Percentiles rank a stretch among this genome's conserved stretches.
Evolutionary conservation across 1,140 invertebrate genomes (phyloP).

Genomic region (Nasonia giraulti): DNA sequence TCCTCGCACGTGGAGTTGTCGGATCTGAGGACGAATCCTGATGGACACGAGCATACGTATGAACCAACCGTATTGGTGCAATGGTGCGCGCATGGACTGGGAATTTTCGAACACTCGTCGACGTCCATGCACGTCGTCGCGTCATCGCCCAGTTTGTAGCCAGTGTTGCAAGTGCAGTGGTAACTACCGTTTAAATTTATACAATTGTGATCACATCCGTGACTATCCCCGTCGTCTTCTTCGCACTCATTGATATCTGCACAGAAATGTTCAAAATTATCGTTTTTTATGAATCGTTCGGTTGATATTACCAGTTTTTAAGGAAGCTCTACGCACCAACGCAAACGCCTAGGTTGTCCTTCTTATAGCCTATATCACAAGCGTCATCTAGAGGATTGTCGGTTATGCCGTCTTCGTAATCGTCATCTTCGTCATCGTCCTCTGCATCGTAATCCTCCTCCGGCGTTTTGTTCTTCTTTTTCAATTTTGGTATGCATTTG

Average conservation of each 20-base stretch:
- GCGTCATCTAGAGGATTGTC: constrained; percentile 65
- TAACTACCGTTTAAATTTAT: constrained; percentile 84
- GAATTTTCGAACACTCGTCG: constrained; percentile 73
- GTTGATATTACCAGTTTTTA: no score
- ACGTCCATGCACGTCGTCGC: constrained; percentile 76
- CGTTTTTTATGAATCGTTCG: neutral
- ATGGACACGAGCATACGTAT: constrained; percentile 74
- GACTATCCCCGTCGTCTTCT: constrained; percentile 76
- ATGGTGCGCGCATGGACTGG: constrained; percentile 65
- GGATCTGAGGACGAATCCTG: constrained; percentile 58
- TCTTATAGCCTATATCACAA: constrained; percentile 74
- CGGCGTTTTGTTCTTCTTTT: constrained; percentile 63
- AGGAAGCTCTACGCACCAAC: constrained; percentile 62
- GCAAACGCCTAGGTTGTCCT: constrained; percentile 72
- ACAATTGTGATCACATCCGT: constrained; percentile 79
- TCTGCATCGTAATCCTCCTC: constrained; percentile 68
- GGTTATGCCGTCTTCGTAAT: constrained; percentile 62
- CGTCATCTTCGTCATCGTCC: constrained; percentile 58
- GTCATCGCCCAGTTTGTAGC: constrained; percentile 72
- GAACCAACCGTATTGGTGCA: constrained; percentile 71
- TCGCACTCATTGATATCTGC: constrained; percentile 87
- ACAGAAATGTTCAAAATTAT: constrained; percentile 24
- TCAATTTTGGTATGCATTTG: constrained; percentile 70
- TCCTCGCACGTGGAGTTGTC: constrained; percentile 61
- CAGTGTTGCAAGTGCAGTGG: constrained; percentile 77